Base-by-base conservation (phyloP, 2,113 vertebrate species). In the Australoheros scitulus region DNA sequence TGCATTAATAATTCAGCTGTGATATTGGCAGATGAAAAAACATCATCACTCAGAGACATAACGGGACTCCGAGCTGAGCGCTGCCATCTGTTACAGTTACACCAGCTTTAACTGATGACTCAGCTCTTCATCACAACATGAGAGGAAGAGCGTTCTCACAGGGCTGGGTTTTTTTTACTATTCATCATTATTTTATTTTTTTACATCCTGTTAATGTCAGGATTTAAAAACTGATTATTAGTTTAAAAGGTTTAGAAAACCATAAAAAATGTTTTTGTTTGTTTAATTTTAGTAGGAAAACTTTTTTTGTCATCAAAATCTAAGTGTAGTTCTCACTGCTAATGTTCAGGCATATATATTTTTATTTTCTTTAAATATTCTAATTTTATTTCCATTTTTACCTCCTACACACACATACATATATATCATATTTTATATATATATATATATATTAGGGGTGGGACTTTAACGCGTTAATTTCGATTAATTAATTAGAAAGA, bases 71-170 rank as follows among this genome's bases (percentile, higher is more conserved):
- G 24, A 29, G 41, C 3, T 70, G 64, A 29, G 8, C 26, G 0
- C 41, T 50, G 65, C 65, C 65, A 29, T 50, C 18, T 20, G 65
- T 70, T 70, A 70, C 43, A 50, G 65, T 70, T 70, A 70, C 43
- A 50, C 1, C 41, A 20, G 65, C 24, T 70, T 70, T 70, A 70
- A 70, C 43, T 70, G 65, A 20, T 24, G 65, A 20, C 24, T 29
- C 3, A 29, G 50, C 24, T 52, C 65, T 50, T 52, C 65, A 70
- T 29, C 65, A 70, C 65, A 50, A 20, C 26, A 50, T 52, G 43
- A 70, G 24, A 6, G 50, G 24, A 11, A 29, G 50, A 50, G 3
- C 2, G 18, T 2, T 47, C 22, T 50, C 50, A 17, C 24, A 29
- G 41, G 24, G 50, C 43, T 52, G 15, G 24, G 17, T 50, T 29